Conservation (phyloP, 2,797 vertebrate genomes). For the Nasua narica region DNA sequence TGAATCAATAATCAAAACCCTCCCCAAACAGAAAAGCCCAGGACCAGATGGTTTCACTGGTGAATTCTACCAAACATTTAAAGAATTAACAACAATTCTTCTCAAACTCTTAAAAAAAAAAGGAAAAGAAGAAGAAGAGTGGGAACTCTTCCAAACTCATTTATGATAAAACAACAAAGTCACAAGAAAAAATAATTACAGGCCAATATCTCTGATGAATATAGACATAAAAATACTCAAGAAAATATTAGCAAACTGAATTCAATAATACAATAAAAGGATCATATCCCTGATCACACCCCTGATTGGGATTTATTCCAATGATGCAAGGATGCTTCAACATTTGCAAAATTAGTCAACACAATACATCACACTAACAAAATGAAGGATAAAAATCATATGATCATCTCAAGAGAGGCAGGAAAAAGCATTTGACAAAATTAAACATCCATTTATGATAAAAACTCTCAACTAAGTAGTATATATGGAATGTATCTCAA, state of each 20-base stretch:
- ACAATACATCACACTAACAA: not conserved
- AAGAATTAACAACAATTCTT: not conserved
- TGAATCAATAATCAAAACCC: not conserved
- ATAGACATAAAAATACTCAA: not conserved
- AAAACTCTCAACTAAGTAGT: not conserved
- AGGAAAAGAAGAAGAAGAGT: not conserved
- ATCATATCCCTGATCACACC: not conserved
- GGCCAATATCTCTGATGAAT: not conserved
- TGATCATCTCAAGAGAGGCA: not conserved
- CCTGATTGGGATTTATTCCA: not conserved
- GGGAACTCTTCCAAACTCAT: not conserved
- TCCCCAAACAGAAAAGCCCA: not conserved
- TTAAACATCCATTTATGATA: not conserved
- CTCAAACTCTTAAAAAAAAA: not conserved
- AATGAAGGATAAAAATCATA: not conserved
- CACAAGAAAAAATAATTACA: not conserved
- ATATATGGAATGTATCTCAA: not conserved
- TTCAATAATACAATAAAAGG: not conserved
- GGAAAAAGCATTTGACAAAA: not conserved
- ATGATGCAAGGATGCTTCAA: not conserved
- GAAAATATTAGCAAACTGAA: not conserved
- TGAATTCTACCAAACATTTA: not conserved
- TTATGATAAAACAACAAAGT: no score
- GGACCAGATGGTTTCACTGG: not conserved
- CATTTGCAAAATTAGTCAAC: not conserved